A percentile compares a stretch with the other conserved stretches of the same genome.
These are phyloP conservation scores for Acomys russatus DNA, from an alignment of 2,797 vertebrate genomes.

Conservation along the genomic window DNA sequence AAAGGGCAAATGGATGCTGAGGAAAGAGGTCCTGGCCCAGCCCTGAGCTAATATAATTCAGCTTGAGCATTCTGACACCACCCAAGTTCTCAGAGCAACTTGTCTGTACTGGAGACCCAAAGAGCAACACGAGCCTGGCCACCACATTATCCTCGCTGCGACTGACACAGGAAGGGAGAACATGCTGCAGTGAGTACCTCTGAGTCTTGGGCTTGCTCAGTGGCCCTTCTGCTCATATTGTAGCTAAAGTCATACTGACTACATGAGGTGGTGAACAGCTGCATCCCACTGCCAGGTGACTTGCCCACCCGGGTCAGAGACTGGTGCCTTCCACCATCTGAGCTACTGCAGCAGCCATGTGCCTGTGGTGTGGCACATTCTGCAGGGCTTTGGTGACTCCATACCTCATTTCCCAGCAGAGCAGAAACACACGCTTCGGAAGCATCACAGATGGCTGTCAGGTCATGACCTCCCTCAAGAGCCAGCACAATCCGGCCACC, in stretches of 20 bases:
- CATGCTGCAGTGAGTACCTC: too few species aligned
- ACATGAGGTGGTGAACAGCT: not conserved
- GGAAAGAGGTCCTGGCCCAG: too few species aligned
- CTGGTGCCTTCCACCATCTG: not conserved
- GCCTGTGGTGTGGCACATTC: accelerated
- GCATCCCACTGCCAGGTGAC: not conserved
- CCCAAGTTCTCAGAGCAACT: accelerated
- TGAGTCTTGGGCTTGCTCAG: not conserved
- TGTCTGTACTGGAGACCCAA: accelerated
- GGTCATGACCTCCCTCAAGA: slow-evolving; percentile 98
- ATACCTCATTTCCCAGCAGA: slow-evolving; percentile 97
- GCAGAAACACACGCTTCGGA: slow-evolving; percentile 98
- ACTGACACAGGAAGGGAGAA: accelerated
- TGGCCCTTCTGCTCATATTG: not conserved
- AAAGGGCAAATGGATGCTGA: not conserved
- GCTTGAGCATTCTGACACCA: not conserved
- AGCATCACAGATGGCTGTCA: slow-evolving; percentile 98
- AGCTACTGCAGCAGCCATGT: not conserved
- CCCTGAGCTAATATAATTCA: not conserved
- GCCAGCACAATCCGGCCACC: slow-evolving; percentile 96
- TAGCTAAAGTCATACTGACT: not conserved
- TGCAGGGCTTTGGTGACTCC: not conserved
- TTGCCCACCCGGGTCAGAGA: not conserved
- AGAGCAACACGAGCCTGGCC: not conserved
- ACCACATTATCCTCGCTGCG: accelerated